Conservation (phyloP, 1,140 invertebrate species). For the Formica selysi region DNA sequence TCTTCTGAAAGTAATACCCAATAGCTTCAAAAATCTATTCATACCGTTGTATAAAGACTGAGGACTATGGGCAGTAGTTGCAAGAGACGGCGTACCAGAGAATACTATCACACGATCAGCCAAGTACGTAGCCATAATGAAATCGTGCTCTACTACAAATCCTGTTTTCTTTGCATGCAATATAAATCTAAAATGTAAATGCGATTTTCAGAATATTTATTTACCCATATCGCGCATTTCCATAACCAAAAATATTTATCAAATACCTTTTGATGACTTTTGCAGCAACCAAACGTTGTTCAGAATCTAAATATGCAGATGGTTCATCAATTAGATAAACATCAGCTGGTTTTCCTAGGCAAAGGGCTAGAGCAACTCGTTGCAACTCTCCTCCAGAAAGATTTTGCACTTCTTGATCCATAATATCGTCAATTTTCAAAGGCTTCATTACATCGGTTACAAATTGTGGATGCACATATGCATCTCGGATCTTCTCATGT, state of each 20-base stretch:
- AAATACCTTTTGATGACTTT: constrained; percentile 98
- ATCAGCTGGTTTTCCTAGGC: constrained; percentile 99
- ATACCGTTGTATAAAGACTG: constrained; percentile 98
- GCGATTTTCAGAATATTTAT: neutral
- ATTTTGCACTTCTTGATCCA: constrained; percentile 99
- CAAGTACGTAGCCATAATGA: constrained; percentile 99
- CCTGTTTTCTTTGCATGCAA: constrained; percentile 99
- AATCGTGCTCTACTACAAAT: constrained; percentile 99
- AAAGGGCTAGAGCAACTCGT: constrained; percentile 97
- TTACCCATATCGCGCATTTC: neutral
- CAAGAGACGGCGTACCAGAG: constrained; percentile 96
- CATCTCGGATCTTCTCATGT: constrained; percentile 98
- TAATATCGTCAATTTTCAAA: constrained; percentile 98
- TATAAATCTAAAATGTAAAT: constrained; percentile 93
- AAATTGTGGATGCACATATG: constrained; percentile 98
- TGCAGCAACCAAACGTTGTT: constrained; percentile 99
- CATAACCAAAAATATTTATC: constrained; percentile 18
- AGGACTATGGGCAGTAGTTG: constrained; percentile 96
- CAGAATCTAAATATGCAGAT: constrained; percentile 99
- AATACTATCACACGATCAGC: constrained; percentile 99
- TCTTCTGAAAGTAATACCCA: constrained; percentile 99
- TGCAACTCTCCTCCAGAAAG: constrained; percentile 99
- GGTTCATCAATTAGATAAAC: constrained; percentile 99
- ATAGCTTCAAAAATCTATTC: constrained; percentile 98
- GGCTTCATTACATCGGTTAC: constrained; percentile 99